These are phyloP conservation scores for Drosophila subobscura DNA, from an alignment of 1,140 invertebrate species.

Conservation along the genomic window DNA sequence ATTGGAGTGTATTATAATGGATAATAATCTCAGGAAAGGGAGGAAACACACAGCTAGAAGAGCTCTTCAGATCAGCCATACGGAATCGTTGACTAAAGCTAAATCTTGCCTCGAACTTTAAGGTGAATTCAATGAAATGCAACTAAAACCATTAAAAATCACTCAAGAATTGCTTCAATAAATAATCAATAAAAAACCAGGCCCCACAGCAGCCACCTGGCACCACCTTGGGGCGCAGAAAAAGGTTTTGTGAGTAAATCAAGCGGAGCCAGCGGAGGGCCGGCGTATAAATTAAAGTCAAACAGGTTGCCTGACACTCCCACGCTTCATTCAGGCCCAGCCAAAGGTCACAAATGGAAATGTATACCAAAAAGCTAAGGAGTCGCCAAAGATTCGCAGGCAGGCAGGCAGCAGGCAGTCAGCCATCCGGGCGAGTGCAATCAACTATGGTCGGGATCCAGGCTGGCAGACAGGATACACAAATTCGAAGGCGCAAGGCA, in stretches of 20 bases:
- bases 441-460: conserved; percentile 27
- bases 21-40: too few relatives aligned
- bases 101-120: too few relatives aligned
- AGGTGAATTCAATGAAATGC: too few relatives aligned
- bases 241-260: conserved; percentile 5
- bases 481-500: conserved; percentile 3
- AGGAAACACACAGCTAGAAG: too few relatives aligned
- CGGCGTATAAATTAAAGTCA: conserved; percentile 30
- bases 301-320: neutral
- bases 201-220: too few relatives aligned
- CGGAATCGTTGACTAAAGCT: too few relatives aligned
- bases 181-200: too few relatives aligned
- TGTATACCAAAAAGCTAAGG: too few relatives aligned
- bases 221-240: neutral
- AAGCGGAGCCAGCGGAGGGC: conserved; percentile 13
- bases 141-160: too few relatives aligned
- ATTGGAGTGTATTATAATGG: too few relatives aligned
- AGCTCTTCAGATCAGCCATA: too few relatives aligned
- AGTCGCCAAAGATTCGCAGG: conserved; percentile 3
- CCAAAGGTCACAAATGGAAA: conserved; percentile 4
- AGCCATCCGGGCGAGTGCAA: conserved; percentile 11
- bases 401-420: neutral
- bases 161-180: too few relatives aligned
- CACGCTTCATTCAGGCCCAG: neutral
- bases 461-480: conserved; percentile 1